These are phyloP conservation scores for Kryptopterus vitreolus DNA, from an alignment of 2,797 vertebrate genomes.

Conservation along the genomic window DNA sequence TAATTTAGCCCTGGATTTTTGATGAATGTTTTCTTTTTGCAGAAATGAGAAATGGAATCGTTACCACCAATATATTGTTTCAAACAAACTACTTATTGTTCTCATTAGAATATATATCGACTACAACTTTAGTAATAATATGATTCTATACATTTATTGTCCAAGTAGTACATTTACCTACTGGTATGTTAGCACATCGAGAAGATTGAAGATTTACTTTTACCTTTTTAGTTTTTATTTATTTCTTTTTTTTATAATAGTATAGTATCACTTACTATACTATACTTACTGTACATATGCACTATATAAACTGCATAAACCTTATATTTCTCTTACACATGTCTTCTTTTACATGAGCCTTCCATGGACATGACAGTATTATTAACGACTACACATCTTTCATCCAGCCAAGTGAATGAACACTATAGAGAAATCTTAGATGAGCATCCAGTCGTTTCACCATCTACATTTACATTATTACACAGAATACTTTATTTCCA, in stretches of 20 bases:
- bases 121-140: background rate
- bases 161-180: too few relatives aligned
- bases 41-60: background rate
- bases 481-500: too few relatives aligned
- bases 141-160: too few relatives aligned
- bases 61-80: background rate
- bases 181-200: too few relatives aligned
- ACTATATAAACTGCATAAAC: too few relatives aligned
- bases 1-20: background rate
- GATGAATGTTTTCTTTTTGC: background rate
- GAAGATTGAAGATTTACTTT: too few relatives aligned
- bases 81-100: background rate
- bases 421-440: background rate
- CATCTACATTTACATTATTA: background rate
- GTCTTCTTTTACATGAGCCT: background rate
- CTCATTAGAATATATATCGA: background rate
- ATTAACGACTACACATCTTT: background rate
- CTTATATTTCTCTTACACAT: too few relatives aligned
- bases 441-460: background rate
- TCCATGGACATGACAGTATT: background rate
- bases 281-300: too few relatives aligned
- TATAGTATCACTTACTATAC: too few relatives aligned
- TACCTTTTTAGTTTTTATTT: too few relatives aligned
- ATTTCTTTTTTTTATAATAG: too few relatives aligned
- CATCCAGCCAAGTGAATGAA: background rate